Conservation (phyloP, 2,888 invertebrate species). For the Pyrrhosoma nymphula region DNA sequence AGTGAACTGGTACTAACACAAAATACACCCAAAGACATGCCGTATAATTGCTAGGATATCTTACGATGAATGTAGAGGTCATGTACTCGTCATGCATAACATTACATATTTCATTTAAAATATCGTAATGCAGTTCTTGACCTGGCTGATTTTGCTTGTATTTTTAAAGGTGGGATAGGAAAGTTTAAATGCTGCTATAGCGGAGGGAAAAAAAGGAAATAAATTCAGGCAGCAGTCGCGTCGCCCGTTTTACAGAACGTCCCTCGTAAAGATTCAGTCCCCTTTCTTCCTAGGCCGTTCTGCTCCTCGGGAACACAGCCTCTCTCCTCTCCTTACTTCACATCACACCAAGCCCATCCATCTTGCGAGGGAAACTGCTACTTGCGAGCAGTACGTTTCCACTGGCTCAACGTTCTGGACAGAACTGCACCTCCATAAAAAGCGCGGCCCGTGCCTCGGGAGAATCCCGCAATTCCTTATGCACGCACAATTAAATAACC, state of each 20-base stretch:
- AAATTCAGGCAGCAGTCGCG: not conserved
- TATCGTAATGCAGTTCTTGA: too few relatives aligned
- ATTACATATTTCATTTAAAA: too few relatives aligned
- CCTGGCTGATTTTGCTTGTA: too few relatives aligned
- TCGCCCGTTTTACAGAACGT: not conserved
- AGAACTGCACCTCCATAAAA: not conserved
- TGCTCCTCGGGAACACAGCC: not conserved
- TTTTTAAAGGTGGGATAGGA: not conserved
- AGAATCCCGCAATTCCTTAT: not conserved
- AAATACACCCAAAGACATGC: too few relatives aligned
- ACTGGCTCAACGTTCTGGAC: not conserved
- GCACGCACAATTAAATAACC: conserved; percentile 14
- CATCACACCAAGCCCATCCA: not conserved
- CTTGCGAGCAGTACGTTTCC: not conserved
- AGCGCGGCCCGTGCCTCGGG: not conserved
- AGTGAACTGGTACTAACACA: too few relatives aligned
- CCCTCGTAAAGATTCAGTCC: not conserved
- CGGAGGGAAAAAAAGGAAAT: not conserved
- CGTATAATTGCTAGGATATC: too few relatives aligned
- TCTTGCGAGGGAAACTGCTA: not conserved
- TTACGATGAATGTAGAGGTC: too few relatives aligned
- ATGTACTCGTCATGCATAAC: too few relatives aligned
- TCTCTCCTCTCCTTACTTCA: not conserved
- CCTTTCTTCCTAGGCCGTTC: not conserved
- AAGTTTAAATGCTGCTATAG: not conserved